Conservation (phyloP, 2,113 vertebrate species). For the Girardinichthys multiradiatus region DNA sequence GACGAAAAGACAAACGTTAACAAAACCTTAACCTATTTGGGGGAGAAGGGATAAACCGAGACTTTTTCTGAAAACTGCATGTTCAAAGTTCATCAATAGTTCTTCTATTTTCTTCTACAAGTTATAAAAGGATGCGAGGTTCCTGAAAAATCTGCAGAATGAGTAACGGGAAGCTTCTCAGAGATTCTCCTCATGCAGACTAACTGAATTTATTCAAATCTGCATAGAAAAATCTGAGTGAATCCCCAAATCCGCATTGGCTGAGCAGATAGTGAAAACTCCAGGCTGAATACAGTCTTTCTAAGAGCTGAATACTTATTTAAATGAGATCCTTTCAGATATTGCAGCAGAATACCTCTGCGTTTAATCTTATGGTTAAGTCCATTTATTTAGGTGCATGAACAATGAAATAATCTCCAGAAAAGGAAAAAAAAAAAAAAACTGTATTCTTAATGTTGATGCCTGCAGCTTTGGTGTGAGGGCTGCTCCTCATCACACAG, state of each 20-base stretch:
- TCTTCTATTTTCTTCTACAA: too few species aligned
- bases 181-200: slow-evolving; percentile 37
- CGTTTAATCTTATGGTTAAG: neutral
- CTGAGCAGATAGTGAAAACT: slow-evolving; percentile 34
- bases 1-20: too few species aligned
- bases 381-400: neutral
- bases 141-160: slow-evolving; percentile 5
- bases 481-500: slow-evolving; percentile 7
- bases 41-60: too few species aligned
- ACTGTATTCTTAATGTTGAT: too few species aligned
- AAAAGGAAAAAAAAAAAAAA: neutral
- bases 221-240: slow-evolving; percentile 49
- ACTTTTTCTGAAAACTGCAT: too few species aligned
- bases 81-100: too few species aligned
- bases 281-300: slow-evolving; percentile 7
- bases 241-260: slow-evolving; percentile 61
- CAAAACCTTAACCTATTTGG: too few species aligned
- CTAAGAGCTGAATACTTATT: slow-evolving; percentile 33
- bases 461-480: slow-evolving; percentile 2
- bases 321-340: slow-evolving; percentile 38
- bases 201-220: slow-evolving; percentile 34
- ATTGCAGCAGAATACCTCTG: slow-evolving; percentile 8
- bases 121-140: too few species aligned
- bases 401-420: neutral
- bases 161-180: slow-evolving; percentile 33